phyloP scores from a whole-genome alignment of 35 echinoderm and acorn worm species.

The Acanthaster planci region DNA sequence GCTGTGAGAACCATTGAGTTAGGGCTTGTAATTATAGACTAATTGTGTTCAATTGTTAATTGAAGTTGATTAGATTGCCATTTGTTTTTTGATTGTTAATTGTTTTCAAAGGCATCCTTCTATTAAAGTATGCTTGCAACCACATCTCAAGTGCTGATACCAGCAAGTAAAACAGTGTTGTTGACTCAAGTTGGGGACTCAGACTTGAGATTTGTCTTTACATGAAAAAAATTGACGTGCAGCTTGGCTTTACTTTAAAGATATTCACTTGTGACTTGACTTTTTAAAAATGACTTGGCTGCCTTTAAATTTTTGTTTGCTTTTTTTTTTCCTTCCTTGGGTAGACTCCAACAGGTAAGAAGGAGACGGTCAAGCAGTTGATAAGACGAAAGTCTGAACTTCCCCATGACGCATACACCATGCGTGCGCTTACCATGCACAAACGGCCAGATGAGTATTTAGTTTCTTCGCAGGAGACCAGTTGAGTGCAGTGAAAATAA shows the following conservation, averaged over 20 bases:
- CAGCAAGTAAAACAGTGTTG: no score
- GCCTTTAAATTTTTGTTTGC: background rate
- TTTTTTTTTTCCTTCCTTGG: conserved; percentile 36
- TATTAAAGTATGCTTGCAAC: no score
- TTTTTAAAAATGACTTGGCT: background rate
- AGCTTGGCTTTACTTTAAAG: background rate
- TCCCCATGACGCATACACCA: conserved; percentile 79
- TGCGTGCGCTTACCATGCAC: conserved; percentile 61
- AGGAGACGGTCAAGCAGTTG: conserved; percentile 51
- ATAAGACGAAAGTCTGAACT: conserved; percentile 93
- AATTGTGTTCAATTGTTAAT: no score
- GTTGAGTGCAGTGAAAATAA: conserved; percentile 35
- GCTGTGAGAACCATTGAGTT: no score
- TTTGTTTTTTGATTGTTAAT: no score
- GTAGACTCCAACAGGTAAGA: conserved; percentile 39
- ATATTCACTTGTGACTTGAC: background rate
- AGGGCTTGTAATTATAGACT: no score
- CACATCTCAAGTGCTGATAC: no score
- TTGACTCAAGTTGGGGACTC: no score
- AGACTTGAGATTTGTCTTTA: no score
- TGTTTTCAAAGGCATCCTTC: no score
- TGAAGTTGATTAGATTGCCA: no score
- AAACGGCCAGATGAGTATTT: conserved; percentile 84
- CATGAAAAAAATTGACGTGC: background rate
- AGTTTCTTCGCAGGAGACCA: conserved; percentile 72